Evolutionary conservation across 2,888 invertebrate species (phyloP), one percentile per base, ranked within the genome.

Genomic region (Cryptocheilus praepositus): DNA sequence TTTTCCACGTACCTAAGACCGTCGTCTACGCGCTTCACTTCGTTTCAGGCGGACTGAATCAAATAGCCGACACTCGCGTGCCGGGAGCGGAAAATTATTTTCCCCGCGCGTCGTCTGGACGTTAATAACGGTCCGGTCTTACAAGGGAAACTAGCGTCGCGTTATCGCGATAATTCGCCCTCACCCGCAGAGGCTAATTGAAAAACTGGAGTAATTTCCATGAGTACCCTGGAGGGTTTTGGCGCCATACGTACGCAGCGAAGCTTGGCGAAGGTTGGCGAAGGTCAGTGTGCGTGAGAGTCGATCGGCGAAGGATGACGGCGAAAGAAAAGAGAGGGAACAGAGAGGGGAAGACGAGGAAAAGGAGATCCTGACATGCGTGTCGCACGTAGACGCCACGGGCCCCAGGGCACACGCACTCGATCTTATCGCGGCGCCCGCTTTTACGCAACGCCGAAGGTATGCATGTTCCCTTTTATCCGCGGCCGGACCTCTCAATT

Each of bases 271-370:
- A 28, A 64, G 73, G 62, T 67, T 82, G 80, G 79, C 75, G 72
- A 66, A 81, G 82, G 82, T 80, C 81, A 83, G 79, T 77, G 77
- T 73, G 75, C 62, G 62, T 61, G 61, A 44, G 51, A 43, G 45
- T 55, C 16, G 52, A 46, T 45, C 19, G 55, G 13, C 64, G 68
- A 72, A 73, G 73, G 66, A 73, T 65, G 73, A 69, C 65, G 63
- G 56, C 45, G 36, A 55, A 57, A 56, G 68, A n/a, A n/a, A n/a
- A n/a, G n/a, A n/a, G n/a, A n/a, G n/a, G n/a, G n/a, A n/a, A n/a
- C n/a, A 65, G 18, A 28, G 16, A 15, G n/a, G 19, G 15, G 16
- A 49, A 44, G 45, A 52, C 8, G 28, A 21, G 55, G 8, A 36
- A 11, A 11, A 36, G 36, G 13, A 36, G 36, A 67, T 36, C 45